These are phyloP conservation scores for Tenthredo distinguenda DNA, from an alignment of 2,888 invertebrate species.

Conservation along the genomic window DNA sequence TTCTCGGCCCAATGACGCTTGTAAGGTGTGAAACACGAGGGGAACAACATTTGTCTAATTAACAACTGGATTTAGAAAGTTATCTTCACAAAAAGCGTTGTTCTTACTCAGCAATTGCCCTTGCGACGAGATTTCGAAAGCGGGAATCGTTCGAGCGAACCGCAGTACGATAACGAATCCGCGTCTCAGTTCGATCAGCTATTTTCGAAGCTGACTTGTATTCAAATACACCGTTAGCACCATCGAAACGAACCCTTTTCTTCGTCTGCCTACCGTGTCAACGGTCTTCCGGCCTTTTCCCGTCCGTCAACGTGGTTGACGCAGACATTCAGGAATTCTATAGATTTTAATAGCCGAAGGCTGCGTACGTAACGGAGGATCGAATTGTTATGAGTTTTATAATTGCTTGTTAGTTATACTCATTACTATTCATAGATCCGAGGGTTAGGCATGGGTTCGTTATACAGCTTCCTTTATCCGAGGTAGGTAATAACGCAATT, in stretches of 20 bases:
- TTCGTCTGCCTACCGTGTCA: neutral
- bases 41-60: conserved; percentile 3
- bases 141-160: neutral
- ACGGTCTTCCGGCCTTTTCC: neutral
- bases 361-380: neutral
- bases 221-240: neutral
- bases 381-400: conserved; percentile 43
- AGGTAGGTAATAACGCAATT: conserved; percentile 74
- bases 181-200: too few relatives aligned
- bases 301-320: neutral
- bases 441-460: conserved; percentile 59
- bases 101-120: neutral
- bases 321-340: neutral
- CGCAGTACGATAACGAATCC: neutral
- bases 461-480: conserved; percentile 55
- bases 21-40: conserved; percentile 19
- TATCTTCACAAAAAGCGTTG: neutral
- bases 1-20: neutral
- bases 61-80: conserved; percentile 38
- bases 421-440: conserved; percentile 75
- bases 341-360: conserved; percentile 7
- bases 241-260: neutral
- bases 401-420: conserved; percentile 61
- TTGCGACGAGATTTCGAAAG: neutral
- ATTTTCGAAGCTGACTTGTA: neutral